phyloP scores from a whole-genome alignment of 2,113 vertebrate species.

The Psilopogon haemacephalus region DNA sequence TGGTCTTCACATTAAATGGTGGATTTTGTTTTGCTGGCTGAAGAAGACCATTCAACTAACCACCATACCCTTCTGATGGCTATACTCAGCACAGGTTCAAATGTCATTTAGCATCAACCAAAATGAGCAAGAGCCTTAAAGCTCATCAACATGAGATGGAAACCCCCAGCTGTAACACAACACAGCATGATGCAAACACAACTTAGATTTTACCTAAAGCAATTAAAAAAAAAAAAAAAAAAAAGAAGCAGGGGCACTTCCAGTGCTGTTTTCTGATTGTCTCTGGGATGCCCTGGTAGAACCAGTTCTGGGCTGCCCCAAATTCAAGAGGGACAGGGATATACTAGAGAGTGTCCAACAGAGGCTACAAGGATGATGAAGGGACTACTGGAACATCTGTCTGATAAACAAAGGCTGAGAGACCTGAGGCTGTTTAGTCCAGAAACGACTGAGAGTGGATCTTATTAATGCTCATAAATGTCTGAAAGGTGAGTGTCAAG shows the following conservation, averaged over 20 bases:
- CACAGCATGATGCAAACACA: rapidly evolving
- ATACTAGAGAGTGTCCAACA: too few relatives aligned
- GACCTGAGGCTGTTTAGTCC: too few relatives aligned
- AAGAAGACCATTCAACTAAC: not conserved
- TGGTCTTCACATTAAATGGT: not conserved
- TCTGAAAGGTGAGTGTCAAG: too few relatives aligned
- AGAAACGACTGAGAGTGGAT: too few relatives aligned
- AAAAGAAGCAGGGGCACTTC: not conserved
- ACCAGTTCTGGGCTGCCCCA: too few relatives aligned
- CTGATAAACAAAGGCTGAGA: too few relatives aligned
- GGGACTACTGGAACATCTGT: too few relatives aligned
- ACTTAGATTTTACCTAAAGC: not conserved
- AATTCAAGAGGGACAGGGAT: too few relatives aligned
- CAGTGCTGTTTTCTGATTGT: rapidly evolving
- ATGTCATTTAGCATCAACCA: not conserved
- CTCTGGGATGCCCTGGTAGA: too few relatives aligned
- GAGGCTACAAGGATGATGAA: too few relatives aligned
- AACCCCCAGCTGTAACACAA: not conserved
- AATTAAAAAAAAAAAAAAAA: not conserved
- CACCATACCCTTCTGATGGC: not conserved
- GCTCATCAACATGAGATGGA: rapidly evolving
- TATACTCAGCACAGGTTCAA: not conserved
- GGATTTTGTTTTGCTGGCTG: not conserved
- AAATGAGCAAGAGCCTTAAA: not conserved
- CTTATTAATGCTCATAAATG: too few relatives aligned